Evolutionary conservation across 2,797 vertebrate genomes (phyloP), one percentile per base, ranked within the genome.

Genomic region (Sylvia borin): DNA sequence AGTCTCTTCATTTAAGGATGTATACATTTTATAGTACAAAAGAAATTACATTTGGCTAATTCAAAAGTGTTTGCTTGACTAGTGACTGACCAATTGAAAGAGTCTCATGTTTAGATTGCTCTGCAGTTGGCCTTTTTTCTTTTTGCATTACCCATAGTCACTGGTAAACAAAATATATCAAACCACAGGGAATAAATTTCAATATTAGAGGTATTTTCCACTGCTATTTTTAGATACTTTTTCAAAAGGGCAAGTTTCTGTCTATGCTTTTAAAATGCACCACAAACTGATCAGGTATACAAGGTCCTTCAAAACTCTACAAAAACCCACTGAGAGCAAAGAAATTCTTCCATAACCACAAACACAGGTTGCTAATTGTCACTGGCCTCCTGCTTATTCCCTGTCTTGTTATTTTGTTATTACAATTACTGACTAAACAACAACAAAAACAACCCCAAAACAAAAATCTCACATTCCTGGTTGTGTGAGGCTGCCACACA

Each of bases 401-500:
- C 25, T 34, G 5, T 10, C 21, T 32, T 36, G 14, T 36, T 45
- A 38, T 51, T 90, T 48, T 62, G 13, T 9, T 26, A 74, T 48
- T 18, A 36, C 4, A 65, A 75, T 78, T 57, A 50, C 32, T 4
- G 5, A 4, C 7, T 12, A 14, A 79, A 67, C 27, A 64, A 57
- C 45, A 45, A 25, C 27, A 40, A 10, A 27, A 13, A 20, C 3
- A 11, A 38, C 9, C 4, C 16, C 2, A 2, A 54, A 78, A 3
- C 5, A 31, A n/a, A 68, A 29, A 38, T 6, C 24, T 64, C 31
- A 22, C 19, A 13, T 47, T 29, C 36, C 40, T 2, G 0, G 11
- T 9, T 82, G 7, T 0, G 1, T 20, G 18, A 64, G 16, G 31
- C 32, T 72, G 16, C 5, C 43, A 58, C 0, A 0, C 16, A 58